Base-by-base conservation (phyloP, 37 sponge, comb jelly and placozoan genomes). In the Geodia barretti region DNA sequence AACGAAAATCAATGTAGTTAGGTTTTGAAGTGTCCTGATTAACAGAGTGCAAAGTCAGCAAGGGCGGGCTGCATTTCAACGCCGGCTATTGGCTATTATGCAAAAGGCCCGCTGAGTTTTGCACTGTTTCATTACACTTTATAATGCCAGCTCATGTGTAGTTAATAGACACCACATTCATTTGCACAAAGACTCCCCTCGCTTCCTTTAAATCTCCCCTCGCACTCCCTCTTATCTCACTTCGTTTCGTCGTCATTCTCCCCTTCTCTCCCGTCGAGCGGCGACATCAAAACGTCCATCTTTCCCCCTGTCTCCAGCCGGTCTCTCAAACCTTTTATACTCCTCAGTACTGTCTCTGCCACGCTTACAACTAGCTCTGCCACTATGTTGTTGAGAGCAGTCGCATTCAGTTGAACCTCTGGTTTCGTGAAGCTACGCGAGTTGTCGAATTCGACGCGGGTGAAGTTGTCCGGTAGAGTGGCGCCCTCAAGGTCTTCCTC, bases 401-500 rank as follows among this genome's bases (percentile, higher is more conserved):
- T 7, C 14, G 54, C 7, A 14, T 47, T 47, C 14, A 47, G 7
- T 14, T 7, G 11, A 7, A 47, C 54, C 11, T 47, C 54, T 7
- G 54, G 3, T 68, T 62, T 35, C 39, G 67, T 25, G 31, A 26
- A 61, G 35, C 31, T 37, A 23, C 72, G 41, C 28, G 11, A 68
- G 35, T 75, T 41, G 30, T 63, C 21, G 36, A 32, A 39, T 24
- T 88, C 72, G 7, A 89, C 68, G 23, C 75, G 59, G 3, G 39
- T 30, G 24, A 80, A 68, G 11, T 69, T n/a, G n/a, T n/a, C n/a
- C n/a, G n/a, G n/a, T n/a, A n/a, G n/a, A n/a, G 70, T 60, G 38
- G 20, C 41, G 21, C 32, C 32, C 59, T 77, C 73, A 31, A 90
- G 72, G 11, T 41, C 34, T 41, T 70, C 32, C 66, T 79, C 72